Base-by-base conservation (phyloP, 2,888 invertebrate genomes). In the Philonicus albiceps region DNA sequence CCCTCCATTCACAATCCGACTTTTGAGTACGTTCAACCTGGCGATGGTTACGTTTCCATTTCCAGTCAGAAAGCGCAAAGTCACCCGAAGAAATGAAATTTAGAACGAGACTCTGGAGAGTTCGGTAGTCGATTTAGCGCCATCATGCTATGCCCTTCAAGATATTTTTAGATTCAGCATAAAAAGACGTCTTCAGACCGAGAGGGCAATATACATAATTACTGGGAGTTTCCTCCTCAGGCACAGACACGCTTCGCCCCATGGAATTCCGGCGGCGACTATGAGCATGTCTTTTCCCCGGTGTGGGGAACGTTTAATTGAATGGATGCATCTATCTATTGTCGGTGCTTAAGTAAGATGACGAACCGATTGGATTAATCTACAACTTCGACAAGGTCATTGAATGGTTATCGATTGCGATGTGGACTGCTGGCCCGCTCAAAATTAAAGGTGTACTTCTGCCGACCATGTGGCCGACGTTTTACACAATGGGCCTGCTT, bases 341-440 rank as follows among this genome's bases (percentile, higher is more conserved):
- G 64, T 19, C 64, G 64, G 64, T 64, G 64, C 19, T 55, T 19
- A 55, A 74, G 73, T 22, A 55, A 74, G 74, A 74, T 74, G 74
- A 74, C 74, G 31, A 31, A 0, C 34, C 6, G 34, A 7, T n/a
- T 76, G 40, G 40, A 37, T 76, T 76, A 37, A 76, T 76, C 43
- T 5, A 37, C 76, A 40, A 40, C 22, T 76, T 76, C 40, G 40
- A 76, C 76, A 76, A 76, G 76, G 76, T 76, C 76, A 40, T 76
- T 76, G 31, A 34, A 34, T 74, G 74, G 74, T 27, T 64, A 64
- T 64, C 64, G 64, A 64, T 64, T 64, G 64, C 22, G 22, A 27
- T 7, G 16, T n/a, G 22, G 11, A 2, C 8, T 27, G 11, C 19
- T 6, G 22, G 49, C n/a, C 49, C 16, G 6, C 64, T 22, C 11